phyloP scores from a whole-genome alignment of 2,113 vertebrate species.

The Tychaedon coryphoeus region DNA sequence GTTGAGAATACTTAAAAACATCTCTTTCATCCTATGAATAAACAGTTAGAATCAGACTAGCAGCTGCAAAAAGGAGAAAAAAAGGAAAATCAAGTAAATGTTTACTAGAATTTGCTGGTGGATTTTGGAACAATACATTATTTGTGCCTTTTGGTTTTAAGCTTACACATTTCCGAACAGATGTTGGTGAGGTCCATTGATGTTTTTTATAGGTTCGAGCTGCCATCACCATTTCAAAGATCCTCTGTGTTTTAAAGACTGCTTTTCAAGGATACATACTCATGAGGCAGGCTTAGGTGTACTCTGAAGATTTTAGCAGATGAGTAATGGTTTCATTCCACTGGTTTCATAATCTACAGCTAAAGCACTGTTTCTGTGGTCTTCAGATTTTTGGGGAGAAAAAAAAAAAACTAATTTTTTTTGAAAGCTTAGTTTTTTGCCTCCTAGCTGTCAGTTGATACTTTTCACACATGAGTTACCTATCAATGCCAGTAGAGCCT shows the following conservation, averaged over 20 bases:
- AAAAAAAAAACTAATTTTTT: neutral
- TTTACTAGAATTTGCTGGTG: constrained; percentile 10
- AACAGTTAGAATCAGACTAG: constrained; percentile 71
- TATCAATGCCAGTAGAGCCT: neutral
- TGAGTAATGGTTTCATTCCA: neutral
- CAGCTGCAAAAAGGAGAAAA: constrained; percentile 48
- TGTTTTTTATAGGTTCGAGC: neutral
- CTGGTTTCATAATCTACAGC: neutral
- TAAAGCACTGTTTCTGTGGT: neutral
- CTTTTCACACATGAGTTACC: neutral
- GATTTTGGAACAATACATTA: constrained; percentile 2
- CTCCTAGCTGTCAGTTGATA: neutral
- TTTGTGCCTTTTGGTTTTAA: constrained; percentile 18
- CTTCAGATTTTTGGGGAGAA: neutral
- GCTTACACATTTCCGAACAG: neutral
- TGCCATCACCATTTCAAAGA: neutral
- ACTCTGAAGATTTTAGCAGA: neutral
- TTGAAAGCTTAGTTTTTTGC: neutral
- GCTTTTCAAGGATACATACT: neutral
- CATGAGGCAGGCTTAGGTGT: neutral
- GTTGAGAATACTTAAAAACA: constrained; percentile 67
- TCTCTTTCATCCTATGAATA: constrained; percentile 70
- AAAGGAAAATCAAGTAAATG: constrained; percentile 2
- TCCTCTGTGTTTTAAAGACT: neutral
- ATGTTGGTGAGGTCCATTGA: neutral